phyloP scores from a whole-genome alignment of 2,113 vertebrate genomes.

The Caracal caracal region DNA sequence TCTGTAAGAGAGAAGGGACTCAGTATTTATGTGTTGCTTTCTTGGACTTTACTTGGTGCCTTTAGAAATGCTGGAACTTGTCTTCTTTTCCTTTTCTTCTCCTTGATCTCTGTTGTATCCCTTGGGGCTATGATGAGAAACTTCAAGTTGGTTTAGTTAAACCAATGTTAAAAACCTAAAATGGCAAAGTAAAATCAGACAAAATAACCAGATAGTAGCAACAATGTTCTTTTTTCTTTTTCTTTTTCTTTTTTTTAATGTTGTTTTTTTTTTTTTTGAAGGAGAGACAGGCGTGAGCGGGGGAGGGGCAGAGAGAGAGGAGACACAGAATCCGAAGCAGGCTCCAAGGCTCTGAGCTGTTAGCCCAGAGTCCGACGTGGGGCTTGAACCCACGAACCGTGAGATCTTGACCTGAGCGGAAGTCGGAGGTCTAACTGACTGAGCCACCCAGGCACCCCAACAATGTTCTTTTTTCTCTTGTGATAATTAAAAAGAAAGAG shows the following conservation, averaged over 20 bases:
- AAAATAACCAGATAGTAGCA: conserved; percentile 10
- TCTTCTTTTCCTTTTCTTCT: not conserved
- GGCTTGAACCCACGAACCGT: too few relatives aligned
- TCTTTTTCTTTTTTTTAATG: too few relatives aligned
- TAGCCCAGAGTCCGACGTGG: too few relatives aligned
- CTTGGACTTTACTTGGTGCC: not conserved
- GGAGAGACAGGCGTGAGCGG: too few relatives aligned
- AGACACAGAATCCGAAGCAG: too few relatives aligned
- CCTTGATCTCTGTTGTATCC: not conserved
- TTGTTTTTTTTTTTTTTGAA: too few relatives aligned
- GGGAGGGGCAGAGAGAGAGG: too few relatives aligned
- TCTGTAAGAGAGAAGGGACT: not conserved
- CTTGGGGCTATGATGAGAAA: conserved; percentile 11
- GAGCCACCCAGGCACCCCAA: not conserved
- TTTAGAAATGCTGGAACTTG: conserved; percentile 22
- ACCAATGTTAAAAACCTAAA: conserved; percentile 15
- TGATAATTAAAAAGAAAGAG: conserved; percentile 43
- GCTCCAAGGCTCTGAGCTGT: too few relatives aligned
- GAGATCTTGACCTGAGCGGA: too few relatives aligned
- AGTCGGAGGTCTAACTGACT: too few relatives aligned
- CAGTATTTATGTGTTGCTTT: not conserved
- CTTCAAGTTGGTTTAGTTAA: conserved; percentile 30
- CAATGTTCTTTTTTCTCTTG: conserved; percentile 43
- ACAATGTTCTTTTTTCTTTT: not conserved
- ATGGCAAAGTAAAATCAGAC: conserved; percentile 18